Conservation (phyloP, 2,888 invertebrate species). For the Abscondita cerata region DNA sequence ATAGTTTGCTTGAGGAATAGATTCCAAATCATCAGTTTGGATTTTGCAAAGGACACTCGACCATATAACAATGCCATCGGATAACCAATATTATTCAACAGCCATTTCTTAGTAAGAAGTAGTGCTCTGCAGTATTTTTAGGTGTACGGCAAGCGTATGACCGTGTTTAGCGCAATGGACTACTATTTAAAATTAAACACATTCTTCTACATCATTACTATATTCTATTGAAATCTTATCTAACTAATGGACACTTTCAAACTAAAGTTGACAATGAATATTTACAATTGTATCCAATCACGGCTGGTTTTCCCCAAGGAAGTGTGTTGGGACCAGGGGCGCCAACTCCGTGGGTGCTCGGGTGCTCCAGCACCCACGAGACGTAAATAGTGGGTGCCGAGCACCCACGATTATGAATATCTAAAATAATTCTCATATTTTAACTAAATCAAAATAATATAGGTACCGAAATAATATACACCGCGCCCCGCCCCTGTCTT, state of each 20-base stretch:
- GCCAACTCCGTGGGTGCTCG: no score
- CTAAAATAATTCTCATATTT: no score
- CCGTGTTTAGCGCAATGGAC: neutral
- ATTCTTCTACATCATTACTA: neutral
- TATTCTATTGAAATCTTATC: neutral
- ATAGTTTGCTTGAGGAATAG: neutral
- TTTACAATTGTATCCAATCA: conserved; percentile 1
- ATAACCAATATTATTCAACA: conserved; percentile 1
- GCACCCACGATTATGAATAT: no score
- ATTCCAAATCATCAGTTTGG: neutral
- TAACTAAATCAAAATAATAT: no score
- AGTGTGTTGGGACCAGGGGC: neutral
- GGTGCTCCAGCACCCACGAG: no score
- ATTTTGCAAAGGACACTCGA: neutral
- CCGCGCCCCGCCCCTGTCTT: no score
- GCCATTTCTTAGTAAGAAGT: neutral
- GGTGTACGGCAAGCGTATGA: neutral
- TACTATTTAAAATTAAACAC: no score
- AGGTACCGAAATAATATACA: no score
- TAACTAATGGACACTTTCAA: neutral
- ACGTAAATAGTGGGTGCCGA: no score
- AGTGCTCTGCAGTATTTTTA: neutral
- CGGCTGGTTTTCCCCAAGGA: conserved; percentile 6
- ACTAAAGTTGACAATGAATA: neutral
- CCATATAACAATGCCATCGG: neutral